Conservation (phyloP, 2,113 vertebrate species). For the Neogobius melanostomus region DNA sequence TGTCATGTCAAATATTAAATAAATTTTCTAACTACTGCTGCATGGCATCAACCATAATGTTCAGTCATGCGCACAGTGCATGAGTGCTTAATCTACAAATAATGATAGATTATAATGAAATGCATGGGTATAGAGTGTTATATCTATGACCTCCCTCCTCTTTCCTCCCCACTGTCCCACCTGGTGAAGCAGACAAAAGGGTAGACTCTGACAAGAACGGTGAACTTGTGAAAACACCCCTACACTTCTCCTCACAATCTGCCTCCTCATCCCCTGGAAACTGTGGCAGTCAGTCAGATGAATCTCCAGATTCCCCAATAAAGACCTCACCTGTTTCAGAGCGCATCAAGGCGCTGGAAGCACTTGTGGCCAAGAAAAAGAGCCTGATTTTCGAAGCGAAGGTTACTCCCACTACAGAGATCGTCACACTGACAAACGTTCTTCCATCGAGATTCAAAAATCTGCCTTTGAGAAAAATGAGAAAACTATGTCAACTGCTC, state of each 20-base stretch:
- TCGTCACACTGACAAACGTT: conserved; percentile 64
- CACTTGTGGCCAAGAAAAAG: conserved; percentile 68
- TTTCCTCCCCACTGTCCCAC: conserved; percentile 33
- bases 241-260: conserved; percentile 73
- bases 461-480: conserved; percentile 1
- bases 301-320: conserved; percentile 55
- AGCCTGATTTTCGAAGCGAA: conserved; percentile 69
- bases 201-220: conserved; percentile 70
- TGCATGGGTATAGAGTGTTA: conserved; percentile 63
- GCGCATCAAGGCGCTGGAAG: conserved; percentile 79
- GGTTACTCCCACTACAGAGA: conserved; percentile 62
- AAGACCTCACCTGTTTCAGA: conserved; percentile 78
- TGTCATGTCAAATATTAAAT: conserved; percentile 36
- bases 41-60: conserved; percentile 59
- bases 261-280: conserved; percentile 65
- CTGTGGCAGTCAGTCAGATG: conserved; percentile 56
- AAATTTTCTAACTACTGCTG: conserved; percentile 33
- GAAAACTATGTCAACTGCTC: conserved; percentile 21
- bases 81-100: conserved; percentile 75
- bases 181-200: conserved; percentile 70
- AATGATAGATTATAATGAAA: conserved; percentile 42
- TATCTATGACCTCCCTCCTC: conserved; percentile 64
- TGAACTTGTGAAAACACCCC: conserved; percentile 74
- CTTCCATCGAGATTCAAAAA: conserved; percentile 26
- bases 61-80: conserved; percentile 69